phyloP scores from a whole-genome alignment of 2,888 invertebrate species.

The Cyrtodaria siliqua region DNA sequence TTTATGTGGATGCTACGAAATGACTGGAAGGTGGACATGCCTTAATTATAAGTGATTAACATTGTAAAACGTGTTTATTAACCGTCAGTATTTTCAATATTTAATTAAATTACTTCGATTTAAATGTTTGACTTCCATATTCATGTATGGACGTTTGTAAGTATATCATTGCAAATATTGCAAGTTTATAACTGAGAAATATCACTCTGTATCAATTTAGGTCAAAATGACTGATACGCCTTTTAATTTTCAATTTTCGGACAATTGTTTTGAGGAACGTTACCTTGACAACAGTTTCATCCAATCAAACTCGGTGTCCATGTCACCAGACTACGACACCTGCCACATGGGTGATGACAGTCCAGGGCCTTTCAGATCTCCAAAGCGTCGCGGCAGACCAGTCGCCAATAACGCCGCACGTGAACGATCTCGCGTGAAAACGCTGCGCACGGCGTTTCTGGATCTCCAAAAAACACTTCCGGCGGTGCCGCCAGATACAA shows the following conservation, averaged over 20 bases:
- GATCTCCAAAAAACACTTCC: constrained; percentile 84
- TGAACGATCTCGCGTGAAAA: constrained; percentile 79
- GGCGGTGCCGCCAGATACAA: constrained; percentile 86
- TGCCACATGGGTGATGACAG: neutral
- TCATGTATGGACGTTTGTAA: no score
- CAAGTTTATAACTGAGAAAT: no score
- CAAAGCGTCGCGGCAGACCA: constrained; percentile 51
- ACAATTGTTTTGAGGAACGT: neutral
- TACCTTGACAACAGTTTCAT: neutral
- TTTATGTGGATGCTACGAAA: no score
- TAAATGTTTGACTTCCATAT: no score
- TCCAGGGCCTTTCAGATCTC: constrained; percentile 46
- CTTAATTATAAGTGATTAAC: no score
- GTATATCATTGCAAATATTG: no score
- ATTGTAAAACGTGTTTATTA: no score
- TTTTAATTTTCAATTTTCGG: neutral
- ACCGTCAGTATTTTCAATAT: no score
- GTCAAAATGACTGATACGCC: no score
- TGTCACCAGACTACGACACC: neutral
- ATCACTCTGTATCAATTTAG: no score
- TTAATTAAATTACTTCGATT: no score
- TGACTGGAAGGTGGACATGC: no score
- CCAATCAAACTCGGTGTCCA: neutral
- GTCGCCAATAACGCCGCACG: constrained; percentile 75
- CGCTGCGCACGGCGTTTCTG: constrained; percentile 84